Evolutionary conservation across 1,140 invertebrate genomes (phyloP), one percentile per base, ranked within the genome.

Genomic region (Aphidius ervi): DNA sequence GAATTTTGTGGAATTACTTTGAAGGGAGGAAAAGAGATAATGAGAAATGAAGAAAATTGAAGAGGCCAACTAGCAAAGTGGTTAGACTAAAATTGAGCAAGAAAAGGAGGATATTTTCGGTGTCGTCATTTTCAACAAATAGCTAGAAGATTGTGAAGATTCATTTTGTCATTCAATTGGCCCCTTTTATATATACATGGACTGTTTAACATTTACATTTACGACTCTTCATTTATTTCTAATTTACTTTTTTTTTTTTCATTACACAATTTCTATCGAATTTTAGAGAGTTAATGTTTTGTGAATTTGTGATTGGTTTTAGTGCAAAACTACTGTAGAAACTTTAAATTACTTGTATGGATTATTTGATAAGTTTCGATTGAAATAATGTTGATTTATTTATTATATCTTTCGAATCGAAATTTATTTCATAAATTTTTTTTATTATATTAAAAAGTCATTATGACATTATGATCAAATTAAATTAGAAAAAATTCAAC

Each of bases 101-200:
- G 23, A 31, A 31, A 31, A 31, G 2, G 23, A 31, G 23, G 4
- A 31, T 31, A 31, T 31, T 3, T 31, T 31, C 4, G 23, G 23
- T 1, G 4, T 31, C 23, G 68, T 69, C 69, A 72, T 69, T 72
- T 73, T 72, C 66, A 67, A 65, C 71, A 72, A 73, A 73, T 73
- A 73, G 70, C 66, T 69, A 60, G 70, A 68, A 31, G 23, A 31
- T 31, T 31, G 23, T 3, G 1, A 31, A 31, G 23, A 31, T 31
- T 31, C 23, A 31, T 31, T 6, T 39, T n/a, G 4, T 53, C 9
- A 9, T 40, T 40, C 2, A 6, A 53, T 54, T 10, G 10, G 6
- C n/a, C 20, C 5, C 2, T 49, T 49, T 49, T 6, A 16, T 6
- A 16, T 10, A 49, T 16, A 49, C 23, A 31, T 31, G 23, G 23